Percentiles rank a stretch among this genome's conserved stretches.
Evolutionary conservation across 2,888 invertebrate species (phyloP).

Genomic region (Marasmarcha lunaedactyla): DNA sequence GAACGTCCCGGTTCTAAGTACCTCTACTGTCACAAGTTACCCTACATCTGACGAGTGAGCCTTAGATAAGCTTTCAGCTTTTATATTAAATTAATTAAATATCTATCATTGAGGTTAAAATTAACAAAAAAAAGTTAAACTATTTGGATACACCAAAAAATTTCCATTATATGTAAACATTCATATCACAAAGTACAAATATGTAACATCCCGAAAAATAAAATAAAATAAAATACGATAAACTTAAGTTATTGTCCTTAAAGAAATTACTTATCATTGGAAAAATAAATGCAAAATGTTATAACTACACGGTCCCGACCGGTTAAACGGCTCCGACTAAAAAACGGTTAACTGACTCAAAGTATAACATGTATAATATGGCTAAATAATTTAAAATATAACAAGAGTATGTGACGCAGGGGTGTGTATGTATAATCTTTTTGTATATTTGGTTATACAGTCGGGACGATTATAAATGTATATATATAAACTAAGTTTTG

Average conservation of each 20-base stretch:
- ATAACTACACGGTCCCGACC: no score
- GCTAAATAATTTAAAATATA: no score
- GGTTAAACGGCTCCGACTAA: not conserved
- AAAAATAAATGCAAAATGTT: slow-evolving; percentile 54
- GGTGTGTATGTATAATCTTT: no score
- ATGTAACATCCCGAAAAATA: slow-evolving; percentile 45
- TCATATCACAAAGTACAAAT: slow-evolving; percentile 64
- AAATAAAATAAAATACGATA: slow-evolving; percentile 26
- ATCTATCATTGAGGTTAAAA: slow-evolving; percentile 27
- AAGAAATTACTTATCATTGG: slow-evolving; percentile 34
- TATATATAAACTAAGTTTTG: no score
- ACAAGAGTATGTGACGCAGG: no score
- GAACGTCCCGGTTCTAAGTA: slow-evolving; percentile 18
- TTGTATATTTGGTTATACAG: no score
- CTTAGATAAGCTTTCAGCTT: not conserved
- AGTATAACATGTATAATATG: no score
- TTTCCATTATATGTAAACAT: slow-evolving; percentile 40
- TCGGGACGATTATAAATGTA: no score
- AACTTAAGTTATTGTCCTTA: slow-evolving; percentile 36
- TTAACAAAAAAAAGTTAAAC: slow-evolving; percentile 31
- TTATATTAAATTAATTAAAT: slow-evolving; percentile 1
- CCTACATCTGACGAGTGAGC: not conserved
- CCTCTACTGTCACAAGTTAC: not conserved
- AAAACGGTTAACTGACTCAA: not conserved
- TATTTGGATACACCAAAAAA: slow-evolving; percentile 44